Conservation (phyloP, 2,888 invertebrate species). For the Labia minor region DNA sequence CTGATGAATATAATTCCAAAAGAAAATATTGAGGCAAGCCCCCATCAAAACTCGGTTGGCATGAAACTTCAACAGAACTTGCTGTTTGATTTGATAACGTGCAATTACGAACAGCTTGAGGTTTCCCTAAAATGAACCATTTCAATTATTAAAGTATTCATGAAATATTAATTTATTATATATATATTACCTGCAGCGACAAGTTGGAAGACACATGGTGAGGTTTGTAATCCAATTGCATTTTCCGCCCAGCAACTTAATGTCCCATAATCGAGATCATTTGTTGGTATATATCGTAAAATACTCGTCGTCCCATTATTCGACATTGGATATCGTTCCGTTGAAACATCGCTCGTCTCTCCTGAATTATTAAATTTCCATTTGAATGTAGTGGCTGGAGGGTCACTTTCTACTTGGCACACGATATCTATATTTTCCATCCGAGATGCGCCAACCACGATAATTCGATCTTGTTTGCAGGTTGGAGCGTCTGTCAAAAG, state of each 20-base stretch:
- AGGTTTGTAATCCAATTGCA: slow-evolving; percentile 67
- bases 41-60: slow-evolving; percentile 77
- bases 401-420: slow-evolving; percentile 86
- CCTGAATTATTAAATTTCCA: slow-evolving; percentile 94
- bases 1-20: slow-evolving; percentile 49
- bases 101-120: slow-evolving; percentile 76
- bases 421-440: slow-evolving; percentile 76
- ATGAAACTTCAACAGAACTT: slow-evolving; percentile 69
- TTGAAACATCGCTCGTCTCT: slow-evolving; percentile 71
- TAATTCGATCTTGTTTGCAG: slow-evolving; percentile 62
- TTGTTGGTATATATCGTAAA: slow-evolving; percentile 44
- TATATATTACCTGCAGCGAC: slow-evolving; percentile 66
- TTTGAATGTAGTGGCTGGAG: slow-evolving; percentile 76
- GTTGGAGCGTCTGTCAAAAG: slow-evolving; percentile 63
- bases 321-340: slow-evolving; percentile 60
- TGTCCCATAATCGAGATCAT: slow-evolving; percentile 73
- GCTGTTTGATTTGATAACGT: slow-evolving; percentile 74
- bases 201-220: slow-evolving; percentile 79
- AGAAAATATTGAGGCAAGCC: slow-evolving; percentile 79
- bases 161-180: neutral
- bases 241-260: slow-evolving; percentile 78
- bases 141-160: too few species aligned
- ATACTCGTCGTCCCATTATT: slow-evolving; percentile 57
- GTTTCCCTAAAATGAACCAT: slow-evolving; percentile 51
- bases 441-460: slow-evolving; percentile 78